These are phyloP conservation scores for Chiloscyllium punctatum DNA, from an alignment of 2,797 vertebrate species.

Conservation along the genomic window DNA sequence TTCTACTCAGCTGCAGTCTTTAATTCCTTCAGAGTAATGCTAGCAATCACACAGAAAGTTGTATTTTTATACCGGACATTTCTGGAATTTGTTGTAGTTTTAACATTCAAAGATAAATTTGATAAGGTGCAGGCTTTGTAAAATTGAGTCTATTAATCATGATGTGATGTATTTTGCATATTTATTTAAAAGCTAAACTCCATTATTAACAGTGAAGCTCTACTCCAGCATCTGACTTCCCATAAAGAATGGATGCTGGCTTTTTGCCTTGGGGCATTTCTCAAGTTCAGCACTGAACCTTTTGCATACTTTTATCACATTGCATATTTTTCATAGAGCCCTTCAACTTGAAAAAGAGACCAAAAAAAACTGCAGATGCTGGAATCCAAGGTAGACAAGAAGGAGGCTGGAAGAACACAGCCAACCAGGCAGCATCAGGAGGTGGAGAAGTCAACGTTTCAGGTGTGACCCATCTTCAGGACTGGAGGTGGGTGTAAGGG, in stretches of 20 bases:
- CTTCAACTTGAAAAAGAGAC: neutral
- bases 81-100: neutral
- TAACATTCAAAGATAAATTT: neutral
- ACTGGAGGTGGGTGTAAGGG: too few species aligned
- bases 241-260: neutral
- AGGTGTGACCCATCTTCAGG: too few species aligned
- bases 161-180: neutral
- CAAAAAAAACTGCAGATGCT: too few species aligned
- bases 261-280: neutral
- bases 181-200: neutral
- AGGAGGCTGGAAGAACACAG: too few species aligned
- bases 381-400: too few species aligned
- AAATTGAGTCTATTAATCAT: neutral
- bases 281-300: neutral
- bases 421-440: too few species aligned
- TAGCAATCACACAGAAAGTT: neutral
- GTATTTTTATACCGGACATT: neutral
- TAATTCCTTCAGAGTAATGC: neutral
- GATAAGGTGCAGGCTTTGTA: neutral
- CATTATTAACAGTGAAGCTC: neutral
- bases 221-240: neutral
- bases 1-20: neutral
- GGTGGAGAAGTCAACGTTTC: too few species aligned
- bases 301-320: neutral
- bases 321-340: neutral